Base-by-base conservation (phyloP, 2,888 invertebrate genomes). In the Sialis fuliginosa region DNA sequence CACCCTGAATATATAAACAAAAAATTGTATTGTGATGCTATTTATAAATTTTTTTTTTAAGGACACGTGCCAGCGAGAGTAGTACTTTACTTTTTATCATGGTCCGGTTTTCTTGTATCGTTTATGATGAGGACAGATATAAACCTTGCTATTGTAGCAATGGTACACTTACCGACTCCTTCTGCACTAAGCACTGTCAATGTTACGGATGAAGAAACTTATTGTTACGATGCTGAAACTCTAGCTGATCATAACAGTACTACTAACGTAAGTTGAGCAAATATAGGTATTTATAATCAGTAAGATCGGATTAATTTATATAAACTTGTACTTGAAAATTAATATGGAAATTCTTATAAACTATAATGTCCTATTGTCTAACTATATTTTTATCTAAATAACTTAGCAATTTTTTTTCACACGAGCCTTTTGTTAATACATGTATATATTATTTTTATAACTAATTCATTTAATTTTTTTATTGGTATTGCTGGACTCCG, bases 61-160 rank as follows among this genome's bases (percentile, higher is more conserved):
- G 66, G 65, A 45, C 65, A 65, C 56, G 64, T 81, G 52, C 80
- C 81, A 48, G 80, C 81, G n/a, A 69, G 81, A 42, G 66, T 78
- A 44, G 77, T 81, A 34, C 65, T 81, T 32, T 81, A 81, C 62
- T 69, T 81, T 58, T 63, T 81, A 49, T 81, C 81, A 51, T 81
- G 81, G 70, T 74, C 77, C 33, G 81, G 81, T 43, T 81, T 81
- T 57, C 66, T 81, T 48, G 80, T 81, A 6, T 80, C 80, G 3
- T 81, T 81, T 56, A 81, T 81, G 80, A 81, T 81, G 81, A 67
- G 81, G 44, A 80, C 75, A 53, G 81, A 81, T 62, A 81, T 81
- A 55, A 81, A 81, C 60, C 67, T 81, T 52, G 76, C 80, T 2
- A 72, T 81, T 52, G 78, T 80, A 22, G 79, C 77, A 6, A 81